Percentiles rank a stretch among this genome's conserved stretches.
Conservation (phyloP, 2,888 invertebrate genomes). For the Temnothorax ravouxi region DNA sequence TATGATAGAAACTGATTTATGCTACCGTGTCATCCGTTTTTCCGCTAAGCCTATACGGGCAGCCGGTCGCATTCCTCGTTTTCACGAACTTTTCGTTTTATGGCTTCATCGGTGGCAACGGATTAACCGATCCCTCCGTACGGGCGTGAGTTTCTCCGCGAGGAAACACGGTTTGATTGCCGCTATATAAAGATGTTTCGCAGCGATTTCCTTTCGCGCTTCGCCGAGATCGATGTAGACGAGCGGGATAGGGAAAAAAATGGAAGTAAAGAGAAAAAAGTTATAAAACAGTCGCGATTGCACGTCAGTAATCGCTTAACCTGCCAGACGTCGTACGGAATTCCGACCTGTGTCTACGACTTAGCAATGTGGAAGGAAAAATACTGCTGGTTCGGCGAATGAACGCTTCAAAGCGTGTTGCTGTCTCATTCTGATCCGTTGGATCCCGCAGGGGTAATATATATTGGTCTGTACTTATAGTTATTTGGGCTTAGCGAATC, state of each 20-base stretch:
- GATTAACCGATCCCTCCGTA: conserved; percentile 52
- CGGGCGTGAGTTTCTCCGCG: conserved; percentile 59
- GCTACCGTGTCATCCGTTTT: conserved; percentile 34
- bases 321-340: conserved; percentile 57
- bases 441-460: conserved; percentile 1
- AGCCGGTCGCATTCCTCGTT: conserved; percentile 22
- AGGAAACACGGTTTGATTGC: conserved; percentile 71
- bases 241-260: conserved; percentile 46
- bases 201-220: conserved; percentile 67
- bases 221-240: conserved; percentile 8
- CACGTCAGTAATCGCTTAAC: conserved; percentile 64
- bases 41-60: neutral
- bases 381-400: conserved; percentile 43
- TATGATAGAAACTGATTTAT: conserved; percentile 73
- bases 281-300: conserved; percentile 65
- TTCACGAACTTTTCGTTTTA: conserved; percentile 60
- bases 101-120: conserved; percentile 60
- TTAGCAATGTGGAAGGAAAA: conserved; percentile 67
- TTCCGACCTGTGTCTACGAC: conserved; percentile 59
- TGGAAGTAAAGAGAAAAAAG: conserved; percentile 43
- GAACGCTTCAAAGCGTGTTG: conserved; percentile 14
- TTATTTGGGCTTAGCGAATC: conserved; percentile 1
- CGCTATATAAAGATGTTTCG: conserved; percentile 75
- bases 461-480: neutral
- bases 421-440: conserved; percentile 13